A percentile compares a stretch with the other conserved stretches of the same genome.
These are phyloP conservation scores for Melanostoma mellinum DNA, from an alignment of 2,888 invertebrate species.

Conservation along the genomic window DNA sequence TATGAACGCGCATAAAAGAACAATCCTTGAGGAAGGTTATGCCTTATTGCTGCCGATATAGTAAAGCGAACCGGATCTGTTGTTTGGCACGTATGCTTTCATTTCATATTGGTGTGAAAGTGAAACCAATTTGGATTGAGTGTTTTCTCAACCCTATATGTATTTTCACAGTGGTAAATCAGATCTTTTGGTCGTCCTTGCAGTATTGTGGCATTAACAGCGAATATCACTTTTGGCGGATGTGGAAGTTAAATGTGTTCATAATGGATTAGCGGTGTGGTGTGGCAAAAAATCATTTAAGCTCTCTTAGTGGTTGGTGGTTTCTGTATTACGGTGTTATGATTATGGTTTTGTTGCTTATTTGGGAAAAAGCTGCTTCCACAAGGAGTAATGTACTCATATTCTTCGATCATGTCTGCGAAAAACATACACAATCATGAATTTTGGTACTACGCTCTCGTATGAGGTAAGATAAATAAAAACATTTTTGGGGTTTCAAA, in stretches of 20 bases:
- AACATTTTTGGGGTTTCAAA: no score
- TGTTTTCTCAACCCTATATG: conserved; percentile 25
- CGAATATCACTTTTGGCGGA: conserved; percentile 50
- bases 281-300: conserved; percentile 37
- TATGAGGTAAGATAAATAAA: no score
- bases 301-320: neutral
- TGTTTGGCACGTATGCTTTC: conserved; percentile 16
- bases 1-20: conserved; percentile 19
- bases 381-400: no score
- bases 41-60: no score
- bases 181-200: neutral
- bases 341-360: no score
- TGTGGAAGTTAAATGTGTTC: conserved; percentile 63
- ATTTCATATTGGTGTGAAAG: conserved; percentile 50
- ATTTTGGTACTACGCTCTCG: no score
- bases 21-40: neutral
- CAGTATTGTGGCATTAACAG: conserved; percentile 16
- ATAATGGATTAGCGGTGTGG: conserved; percentile 66
- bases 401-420: no score
- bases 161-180: no score
- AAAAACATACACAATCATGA: no score
- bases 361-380: no score
- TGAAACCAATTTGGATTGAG: conserved; percentile 69
- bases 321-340: no score
- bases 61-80: conserved; percentile 2